Percentiles rank a stretch among this genome's conserved stretches.
Conservation (phyloP, 2,888 invertebrate genomes). For the Drosophila eohydei region DNA sequence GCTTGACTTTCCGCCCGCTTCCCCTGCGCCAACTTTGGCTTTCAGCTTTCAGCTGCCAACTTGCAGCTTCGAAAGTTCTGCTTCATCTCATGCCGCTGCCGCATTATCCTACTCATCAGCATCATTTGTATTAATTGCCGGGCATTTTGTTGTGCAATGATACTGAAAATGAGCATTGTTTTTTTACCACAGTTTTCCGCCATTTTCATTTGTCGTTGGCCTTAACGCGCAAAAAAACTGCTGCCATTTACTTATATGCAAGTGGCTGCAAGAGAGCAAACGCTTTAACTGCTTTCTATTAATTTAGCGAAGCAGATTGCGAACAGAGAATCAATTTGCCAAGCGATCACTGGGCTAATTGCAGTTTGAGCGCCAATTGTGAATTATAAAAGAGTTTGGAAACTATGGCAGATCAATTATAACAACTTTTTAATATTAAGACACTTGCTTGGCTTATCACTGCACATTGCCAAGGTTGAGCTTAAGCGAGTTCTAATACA, state of each 20-base stretch:
- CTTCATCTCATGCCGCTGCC: slow-evolving; percentile 10
- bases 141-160: slow-evolving; percentile 77
- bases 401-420: not conserved
- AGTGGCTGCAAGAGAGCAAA: slow-evolving; percentile 10
- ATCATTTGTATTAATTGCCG: slow-evolving; percentile 80
- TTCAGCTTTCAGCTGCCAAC: slow-evolving; percentile 43
- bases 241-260: slow-evolving; percentile 13
- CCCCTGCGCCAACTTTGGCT: slow-evolving; percentile 22
- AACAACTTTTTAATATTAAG: not conserved
- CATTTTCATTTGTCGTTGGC: slow-evolving; percentile 58
- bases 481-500: not conserved
- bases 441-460: not conserved
- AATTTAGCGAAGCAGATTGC: slow-evolving; percentile 1
- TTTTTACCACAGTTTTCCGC: slow-evolving; percentile 47
- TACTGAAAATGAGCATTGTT: slow-evolving; percentile 67
- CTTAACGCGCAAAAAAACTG: slow-evolving; percentile 34
- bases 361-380: not conserved
- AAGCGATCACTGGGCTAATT: not conserved
- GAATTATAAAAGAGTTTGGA: not conserved
- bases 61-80: slow-evolving; percentile 43
- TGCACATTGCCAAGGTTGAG: too few relatives aligned
- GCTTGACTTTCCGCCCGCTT: slow-evolving; percentile 45
- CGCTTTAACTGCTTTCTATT: slow-evolving; percentile 29
- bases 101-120: slow-evolving; percentile 69
- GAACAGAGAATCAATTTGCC: slow-evolving; percentile 4